Evolutionary conservation across 92 coral and sea anemone species (phyloP), one percentile per base, ranked within the genome.

Genomic region (Umimayanthus kanabou): DNA sequence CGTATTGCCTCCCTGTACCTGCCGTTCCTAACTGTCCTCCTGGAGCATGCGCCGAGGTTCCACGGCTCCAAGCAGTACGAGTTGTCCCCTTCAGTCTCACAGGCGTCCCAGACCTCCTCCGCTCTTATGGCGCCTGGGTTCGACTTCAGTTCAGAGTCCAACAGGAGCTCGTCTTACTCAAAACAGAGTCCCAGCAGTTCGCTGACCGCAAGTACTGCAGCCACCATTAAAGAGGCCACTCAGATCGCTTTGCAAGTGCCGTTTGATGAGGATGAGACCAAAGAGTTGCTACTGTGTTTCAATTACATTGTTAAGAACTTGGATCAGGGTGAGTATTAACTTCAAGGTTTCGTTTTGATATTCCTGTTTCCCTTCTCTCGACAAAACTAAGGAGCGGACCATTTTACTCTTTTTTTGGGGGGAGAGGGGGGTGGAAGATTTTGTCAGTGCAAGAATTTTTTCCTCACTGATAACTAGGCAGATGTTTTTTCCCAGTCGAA

Each of bases 41-140:
- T 97, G 92, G 98, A 97, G 76, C 99, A 97, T 91, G 98, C 96
- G 65, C 97, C 98, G 55, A 92, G 99, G 79, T 97, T 97, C 91
- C 99, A 96, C 76, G 99, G 99, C 91, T 93, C 96, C 91, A 96
- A 95, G 85, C 90, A 87, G 76, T 85, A 93, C 80, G 98, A 93
- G 39, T 82, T 95, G 74, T 91, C 94, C 15, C 93, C 92, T 87
- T 94, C 94, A 30, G 79, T 83, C 64, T 88, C 92, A 8, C 93
- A 89, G 8, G 80, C 87, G 67, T 93, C 98, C 67, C 98, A 93
- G 89, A 85, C 98, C 78, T 91, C 96, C 79, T 92, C 96, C 18
- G 85, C 89, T 11, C 85, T 87, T 87, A 86, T 78, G 74, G 92
- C 87, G 30, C 89, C 92, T 6, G 91, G 88, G 72, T 85, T 87